Conservation (phyloP, 1,140 invertebrate genomes). For the Eulimnadia texana region DNA sequence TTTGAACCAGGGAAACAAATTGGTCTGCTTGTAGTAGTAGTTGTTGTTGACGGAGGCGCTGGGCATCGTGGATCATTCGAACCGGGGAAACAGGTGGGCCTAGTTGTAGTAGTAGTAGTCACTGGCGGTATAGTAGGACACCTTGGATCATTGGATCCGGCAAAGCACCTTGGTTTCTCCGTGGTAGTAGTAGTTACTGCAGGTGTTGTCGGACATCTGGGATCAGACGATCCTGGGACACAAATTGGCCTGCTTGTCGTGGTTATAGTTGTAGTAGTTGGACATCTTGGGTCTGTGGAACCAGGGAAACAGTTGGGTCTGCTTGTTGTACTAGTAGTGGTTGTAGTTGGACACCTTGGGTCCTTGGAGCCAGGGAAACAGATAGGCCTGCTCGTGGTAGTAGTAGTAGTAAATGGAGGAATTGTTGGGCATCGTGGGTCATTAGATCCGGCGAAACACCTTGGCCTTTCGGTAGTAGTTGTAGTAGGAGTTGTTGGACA, state of each 20-base stretch:
- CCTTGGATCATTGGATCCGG: conserved; percentile 15
- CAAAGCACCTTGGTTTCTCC: conserved; percentile 2
- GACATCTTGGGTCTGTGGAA: too few species aligned
- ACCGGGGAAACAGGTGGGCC: conserved; percentile 11
- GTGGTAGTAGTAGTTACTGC: conserved; percentile 20
- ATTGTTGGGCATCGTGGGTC: conserved; percentile 17
- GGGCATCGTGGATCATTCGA: conserved; percentile 13
- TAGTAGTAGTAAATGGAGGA: conserved; percentile 11
- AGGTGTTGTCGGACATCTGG: conserved; percentile 23
- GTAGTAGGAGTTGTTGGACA: conserved; percentile 23
- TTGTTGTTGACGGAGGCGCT: conserved; percentile 17
- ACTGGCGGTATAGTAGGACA: conserved; percentile 15
- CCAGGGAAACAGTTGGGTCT: too few species aligned
- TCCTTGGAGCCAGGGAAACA: conserved; percentile 30
- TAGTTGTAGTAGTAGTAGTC: conserved; percentile 2
- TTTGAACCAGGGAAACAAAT: conserved; percentile 27
- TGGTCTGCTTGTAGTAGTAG: conserved; percentile 21
- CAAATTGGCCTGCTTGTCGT: conserved; percentile 21
- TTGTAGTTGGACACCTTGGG: conserved; percentile 26
- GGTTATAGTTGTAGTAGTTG: too few species aligned
- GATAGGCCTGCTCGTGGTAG: conserved; percentile 11
- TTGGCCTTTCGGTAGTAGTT: conserved; percentile 22
- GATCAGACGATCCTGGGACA: conserved; percentile 26
- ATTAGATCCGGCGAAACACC: conserved; percentile 10
- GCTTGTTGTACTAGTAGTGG: conserved; percentile 24